Evolutionary conservation across 2,113 vertebrate species (phyloP), one percentile per base, ranked within the genome.

Genomic region (Chitala chitala): DNA sequence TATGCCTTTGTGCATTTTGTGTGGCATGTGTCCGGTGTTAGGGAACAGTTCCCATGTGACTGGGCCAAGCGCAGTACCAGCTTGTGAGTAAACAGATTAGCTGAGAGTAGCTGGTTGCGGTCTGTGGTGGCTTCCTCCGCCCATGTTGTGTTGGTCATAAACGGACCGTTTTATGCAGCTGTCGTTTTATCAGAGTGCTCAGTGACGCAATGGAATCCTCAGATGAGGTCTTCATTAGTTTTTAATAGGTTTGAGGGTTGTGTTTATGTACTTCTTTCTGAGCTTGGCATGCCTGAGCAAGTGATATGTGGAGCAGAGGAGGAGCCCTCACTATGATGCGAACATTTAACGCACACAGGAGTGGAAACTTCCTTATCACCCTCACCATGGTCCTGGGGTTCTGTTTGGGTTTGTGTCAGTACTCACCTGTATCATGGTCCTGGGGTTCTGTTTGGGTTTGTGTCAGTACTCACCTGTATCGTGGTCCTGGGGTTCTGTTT

Each of bases 41-140:
- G 72, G 55, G 74, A 42, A 53, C 46, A 31, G 6, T 33, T 69
- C 24, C 29, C 48, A 17, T 51, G 68, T 26, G 64, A 40, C 40
- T 40, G 17, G 61, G 22, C 44, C 44, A 38, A 24, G 44, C 65
- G 46, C 42, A 38, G 15, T 26, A 69, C 4, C 40, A 46, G 44
- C 13, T 24, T 69, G 68, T 51, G 73, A 54, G 22, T 56, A 56
- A 55, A 66, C 58, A 31, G 22, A 40, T 68, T 69, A 48, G 54
- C 69, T 75, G 69, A 68, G 76, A 75, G 78, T 71, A 76, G 65
- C 75, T 80, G 17, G 78, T 78, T 76, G 80, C 74, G 79, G 75
- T 82, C 77, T 82, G 79, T 74, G 81, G 77, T 74, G 66, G 56
- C 59, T 66, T 69, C 51, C 29, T 55, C 55, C 69, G 33, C 61